Evolutionary conservation across 2,113 vertebrate species (phyloP).

Genomic region (Calyptommatus sinebrachiatus): DNA sequence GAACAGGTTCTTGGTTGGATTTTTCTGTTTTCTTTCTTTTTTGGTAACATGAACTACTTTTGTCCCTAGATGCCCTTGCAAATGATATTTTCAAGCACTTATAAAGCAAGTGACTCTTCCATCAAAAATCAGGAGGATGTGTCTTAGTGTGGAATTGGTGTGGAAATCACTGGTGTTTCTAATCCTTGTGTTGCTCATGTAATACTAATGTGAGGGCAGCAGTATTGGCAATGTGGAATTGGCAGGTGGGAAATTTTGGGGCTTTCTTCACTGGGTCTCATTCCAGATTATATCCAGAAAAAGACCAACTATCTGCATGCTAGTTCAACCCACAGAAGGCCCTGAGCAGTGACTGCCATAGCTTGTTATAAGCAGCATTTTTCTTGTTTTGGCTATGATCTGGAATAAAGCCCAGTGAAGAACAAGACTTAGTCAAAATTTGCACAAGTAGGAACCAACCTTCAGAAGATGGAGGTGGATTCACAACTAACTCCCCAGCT

Average conservation of each 20-base stretch:
- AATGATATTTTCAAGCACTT: background rate
- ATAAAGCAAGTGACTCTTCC: background rate
- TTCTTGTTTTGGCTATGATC: too few species aligned
- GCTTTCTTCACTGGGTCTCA: too few species aligned
- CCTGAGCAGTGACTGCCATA: too few species aligned
- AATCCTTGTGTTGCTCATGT: background rate
- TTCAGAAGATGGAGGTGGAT: too few species aligned
- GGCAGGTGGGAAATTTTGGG: background rate
- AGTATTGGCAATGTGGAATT: background rate
- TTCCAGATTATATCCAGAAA: too few species aligned
- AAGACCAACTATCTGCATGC: too few species aligned
- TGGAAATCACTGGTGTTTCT: background rate
- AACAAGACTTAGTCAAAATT: background rate
- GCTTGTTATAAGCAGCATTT: too few species aligned
- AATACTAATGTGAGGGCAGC: background rate
- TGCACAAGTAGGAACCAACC: too few species aligned
- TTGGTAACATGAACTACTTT: slow-evolving; percentile 19
- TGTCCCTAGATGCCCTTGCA: background rate
- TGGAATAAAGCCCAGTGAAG: too few species aligned
- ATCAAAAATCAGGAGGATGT: background rate
- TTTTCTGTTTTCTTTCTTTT: background rate
- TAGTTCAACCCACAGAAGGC: too few species aligned
- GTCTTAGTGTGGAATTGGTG: background rate
- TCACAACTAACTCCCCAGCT: too few species aligned
- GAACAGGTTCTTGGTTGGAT: slow-evolving; percentile 13